Evolutionary conservation across 2,797 vertebrate species (phyloP).

Genomic region (Muraenolepis orangiensis): DNA sequence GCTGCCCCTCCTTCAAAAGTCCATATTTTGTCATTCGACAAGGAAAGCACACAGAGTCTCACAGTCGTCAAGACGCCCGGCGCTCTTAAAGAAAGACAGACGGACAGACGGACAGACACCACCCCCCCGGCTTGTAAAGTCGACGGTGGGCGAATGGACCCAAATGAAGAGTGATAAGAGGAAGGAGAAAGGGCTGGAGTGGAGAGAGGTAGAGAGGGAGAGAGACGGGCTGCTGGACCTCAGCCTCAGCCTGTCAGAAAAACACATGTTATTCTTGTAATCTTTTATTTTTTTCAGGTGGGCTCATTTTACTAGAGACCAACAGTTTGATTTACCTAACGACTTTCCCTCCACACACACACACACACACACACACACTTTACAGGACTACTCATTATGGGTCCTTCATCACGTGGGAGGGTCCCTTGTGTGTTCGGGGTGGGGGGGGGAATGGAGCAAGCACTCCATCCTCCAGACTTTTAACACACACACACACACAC

Average conservation of each 20-base stretch:
- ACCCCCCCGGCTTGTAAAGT: neutral
- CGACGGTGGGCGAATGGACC: neutral
- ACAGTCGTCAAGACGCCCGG: neutral
- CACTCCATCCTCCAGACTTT: neutral
- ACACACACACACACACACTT: too few species aligned
- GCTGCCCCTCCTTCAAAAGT: neutral
- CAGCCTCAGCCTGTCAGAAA: neutral
- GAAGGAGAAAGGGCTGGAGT: neutral
- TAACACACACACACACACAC: neutral
- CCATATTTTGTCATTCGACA: neutral
- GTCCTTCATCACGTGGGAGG: neutral
- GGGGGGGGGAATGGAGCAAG: neutral
- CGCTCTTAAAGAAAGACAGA: neutral
- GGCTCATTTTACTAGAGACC: neutral
- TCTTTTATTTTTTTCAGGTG: neutral
- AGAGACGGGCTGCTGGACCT: neutral
- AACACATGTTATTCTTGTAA: neutral
- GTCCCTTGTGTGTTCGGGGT: too few species aligned
- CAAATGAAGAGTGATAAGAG: neutral
- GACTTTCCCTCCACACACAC: neutral
- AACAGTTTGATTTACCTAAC: neutral
- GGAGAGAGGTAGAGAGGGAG: neutral
- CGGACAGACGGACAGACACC: neutral
- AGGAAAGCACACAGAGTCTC: neutral
- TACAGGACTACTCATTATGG: too few species aligned